Evolutionary conservation across 2,113 vertebrate genomes (phyloP), one percentile per base, ranked within the genome.

Genomic region (Rhinoptilus africanus): DNA sequence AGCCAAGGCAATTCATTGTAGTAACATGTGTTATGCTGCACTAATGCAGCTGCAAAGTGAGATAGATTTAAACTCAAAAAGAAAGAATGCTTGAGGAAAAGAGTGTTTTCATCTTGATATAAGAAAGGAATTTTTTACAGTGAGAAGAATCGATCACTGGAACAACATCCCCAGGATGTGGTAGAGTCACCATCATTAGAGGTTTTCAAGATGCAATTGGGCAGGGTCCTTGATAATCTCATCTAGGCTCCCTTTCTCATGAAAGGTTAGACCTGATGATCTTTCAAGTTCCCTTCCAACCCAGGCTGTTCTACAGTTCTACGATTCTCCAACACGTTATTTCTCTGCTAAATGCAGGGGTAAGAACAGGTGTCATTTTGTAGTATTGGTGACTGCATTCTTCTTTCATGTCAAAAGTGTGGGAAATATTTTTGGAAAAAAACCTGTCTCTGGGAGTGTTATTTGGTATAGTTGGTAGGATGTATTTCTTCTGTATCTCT

Each of bases 321-420:
- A 0, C 12, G 16, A 50, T 50, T 66, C 45, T 82, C 16, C 19
- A 60, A 27, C 4, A 53, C 0, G 0, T 17, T 16, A 35, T 80
- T 66, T 56, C 43, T 71, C 20, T 68, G 8, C 20, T 51, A 51
- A 63, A 43, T 54, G 12, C 39, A 73, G 35, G 72, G 12, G n/a
- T 43, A 73, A 68, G 53, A 54, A 15, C 11, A 48, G 18, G 14
- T 47, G 28, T 62, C 66, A 35, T 39, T 69, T 76, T 3, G 10
- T 78, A 9, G 14, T 67, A n/a, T 32, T 43, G 19, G 14, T 80
- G 19, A 13, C 22, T 62, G 21, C 18, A 24, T 57, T 74, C 18
- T 41, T 15, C 4, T 47, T 71, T 69, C 35, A 41, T 34, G 12
- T 59, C 20, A 53, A n/a, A 94, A 74, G 9, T 12, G 18, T 43